Evolutionary conservation across 2,888 invertebrate species (phyloP), one percentile per base, ranked within the genome.

Genomic region (Oligia latruncula): DNA sequence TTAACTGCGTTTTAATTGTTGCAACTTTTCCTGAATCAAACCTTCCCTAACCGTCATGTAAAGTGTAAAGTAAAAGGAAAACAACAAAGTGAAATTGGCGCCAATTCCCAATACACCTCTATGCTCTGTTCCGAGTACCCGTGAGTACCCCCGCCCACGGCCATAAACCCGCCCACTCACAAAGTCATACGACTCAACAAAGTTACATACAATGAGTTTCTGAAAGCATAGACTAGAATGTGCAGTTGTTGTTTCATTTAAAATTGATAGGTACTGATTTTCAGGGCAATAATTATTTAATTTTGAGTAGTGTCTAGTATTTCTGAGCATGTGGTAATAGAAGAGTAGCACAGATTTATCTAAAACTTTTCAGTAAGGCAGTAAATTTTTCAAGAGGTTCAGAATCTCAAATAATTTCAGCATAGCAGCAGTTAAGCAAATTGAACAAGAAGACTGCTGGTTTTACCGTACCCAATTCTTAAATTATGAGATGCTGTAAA

Each of bases 91-190:
- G 13, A 82, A 88, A 90, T 90, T 90, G 93, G 91, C 93, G 92
- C 92, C 92, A 92, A 93, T 93, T 92, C 94, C 89, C 89, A 91
- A 92, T 91, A 92, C 92, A 92, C 92, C 85, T 89, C 82, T 89
- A 81, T 83, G 72, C 15, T 9, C 29, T 84, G 78, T 89, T 90
- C 90, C 55, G 40, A 52, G 90, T 86, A 90, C 71, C 78, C 52
- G 17, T 23, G 66, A 73, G 73, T 67, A 4, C 71, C 17, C 62
- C 85, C 90, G 88, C 88, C 87, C 84, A 81, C 62, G 49, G 64
- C 81, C 87, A 83, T 88, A 88, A 90, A 89, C 77, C 79, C 86
- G 79, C 83, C 72, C 73, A 81, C 77, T 84, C 87, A 87, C 85
- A 73, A 60, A 75, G 65, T 73, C 66, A 60, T 67, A 71, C 64